Conservation (phyloP, 1,140 invertebrate species). For the Panulirus ornatus region DNA sequence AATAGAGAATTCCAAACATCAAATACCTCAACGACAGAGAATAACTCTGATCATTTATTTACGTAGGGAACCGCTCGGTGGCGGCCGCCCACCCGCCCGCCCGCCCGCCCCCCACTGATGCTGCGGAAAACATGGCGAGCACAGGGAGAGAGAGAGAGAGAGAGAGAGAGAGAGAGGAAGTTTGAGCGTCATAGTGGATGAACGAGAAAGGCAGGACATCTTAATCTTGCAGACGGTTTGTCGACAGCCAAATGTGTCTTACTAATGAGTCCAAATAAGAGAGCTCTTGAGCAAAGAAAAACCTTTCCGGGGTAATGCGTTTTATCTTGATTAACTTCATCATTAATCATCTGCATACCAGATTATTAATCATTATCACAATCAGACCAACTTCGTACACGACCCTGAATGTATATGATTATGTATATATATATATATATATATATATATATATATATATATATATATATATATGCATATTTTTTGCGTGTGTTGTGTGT, state of each 20-base stretch:
- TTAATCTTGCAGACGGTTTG: no score
- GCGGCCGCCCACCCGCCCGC: no score
- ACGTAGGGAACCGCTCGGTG: slow-evolving; percentile 3
- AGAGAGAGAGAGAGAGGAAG: neutral
- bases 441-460: no score
- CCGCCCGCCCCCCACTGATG: slow-evolving; percentile 6
- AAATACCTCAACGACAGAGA: slow-evolving; percentile 55
- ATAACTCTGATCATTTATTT: slow-evolving; percentile 56
- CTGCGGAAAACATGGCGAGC: neutral
- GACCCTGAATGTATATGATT: neutral
- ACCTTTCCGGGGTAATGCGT: no score
- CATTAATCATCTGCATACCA: neutral
- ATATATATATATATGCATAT: no score
- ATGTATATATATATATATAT: no score
- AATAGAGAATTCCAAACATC: slow-evolving; percentile 51
- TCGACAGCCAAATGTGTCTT: no score
- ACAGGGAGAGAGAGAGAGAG: neutral
- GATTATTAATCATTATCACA: neutral
- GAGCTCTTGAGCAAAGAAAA: no score
- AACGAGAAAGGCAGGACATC: no score
- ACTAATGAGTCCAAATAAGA: no score
- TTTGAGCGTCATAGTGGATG: no score
- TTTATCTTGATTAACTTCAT: neutral
- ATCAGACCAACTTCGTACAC: neutral
- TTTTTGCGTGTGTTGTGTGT: neutral